Evolutionary conservation across 2,113 vertebrate species (phyloP).

Genomic region (Ameiurus melas): DNA sequence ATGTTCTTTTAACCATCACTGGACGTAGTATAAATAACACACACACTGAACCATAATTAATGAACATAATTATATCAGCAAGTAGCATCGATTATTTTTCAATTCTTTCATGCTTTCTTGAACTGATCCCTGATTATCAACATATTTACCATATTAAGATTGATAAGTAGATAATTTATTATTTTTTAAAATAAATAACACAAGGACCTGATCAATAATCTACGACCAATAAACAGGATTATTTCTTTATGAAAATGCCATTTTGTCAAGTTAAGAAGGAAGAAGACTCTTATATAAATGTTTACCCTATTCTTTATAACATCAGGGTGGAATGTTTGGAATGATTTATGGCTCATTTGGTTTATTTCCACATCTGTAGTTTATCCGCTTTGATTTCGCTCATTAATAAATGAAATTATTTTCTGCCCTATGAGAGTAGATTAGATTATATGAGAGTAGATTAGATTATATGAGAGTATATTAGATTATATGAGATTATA

Average conservation of each 20-base stretch:
- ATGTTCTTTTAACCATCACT: not conserved
- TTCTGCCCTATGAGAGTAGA: not conserved
- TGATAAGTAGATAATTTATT: not conserved
- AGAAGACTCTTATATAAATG: not conserved
- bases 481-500: too few relatives aligned
- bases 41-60: not conserved
- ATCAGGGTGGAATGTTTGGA: not conserved
- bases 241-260: not conserved
- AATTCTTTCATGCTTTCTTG: too few relatives aligned
- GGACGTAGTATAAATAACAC: too few relatives aligned
- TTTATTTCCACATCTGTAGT: not conserved
- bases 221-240: not conserved
- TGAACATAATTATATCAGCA: too few relatives aligned
- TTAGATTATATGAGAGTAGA: too few relatives aligned
- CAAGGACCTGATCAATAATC: not conserved
- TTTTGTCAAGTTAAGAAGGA: not conserved
- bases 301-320: not conserved
- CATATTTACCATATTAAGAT: not conserved
- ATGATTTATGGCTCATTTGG: not conserved
- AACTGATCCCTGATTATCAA: not conserved
- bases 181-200: too few relatives aligned
- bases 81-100: too few relatives aligned
- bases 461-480: too few relatives aligned
- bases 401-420: not conserved
- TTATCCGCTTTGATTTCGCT: too few relatives aligned